Evolutionary conservation across 2,797 vertebrate species (phyloP).

Genomic region (Chiloscyllium punctatum): DNA sequence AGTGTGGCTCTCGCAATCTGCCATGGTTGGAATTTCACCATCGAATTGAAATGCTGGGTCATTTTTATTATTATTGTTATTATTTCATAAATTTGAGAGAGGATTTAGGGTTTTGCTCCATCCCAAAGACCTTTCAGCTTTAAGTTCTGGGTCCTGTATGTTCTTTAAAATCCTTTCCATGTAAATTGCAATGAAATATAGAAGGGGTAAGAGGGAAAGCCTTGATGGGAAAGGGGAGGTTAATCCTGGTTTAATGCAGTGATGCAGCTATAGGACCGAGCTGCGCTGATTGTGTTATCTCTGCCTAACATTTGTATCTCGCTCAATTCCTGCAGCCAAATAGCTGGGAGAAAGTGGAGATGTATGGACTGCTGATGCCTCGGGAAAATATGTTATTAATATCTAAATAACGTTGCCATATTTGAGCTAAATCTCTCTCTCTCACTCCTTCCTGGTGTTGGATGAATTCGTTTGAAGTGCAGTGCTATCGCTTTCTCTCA

Average conservation of each 20-base stretch:
- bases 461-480: conserved; percentile 97
- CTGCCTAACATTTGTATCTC: conserved; percentile 95
- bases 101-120: conserved; percentile 43
- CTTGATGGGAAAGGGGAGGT: conserved; percentile 74
- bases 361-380: conserved; percentile 86
- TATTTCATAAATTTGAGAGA: conserved; percentile 47
- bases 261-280: conserved; percentile 84
- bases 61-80: conserved; percentile 40
- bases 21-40: neutral
- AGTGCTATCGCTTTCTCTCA: conserved; percentile 49
- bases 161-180: conserved; percentile 62
- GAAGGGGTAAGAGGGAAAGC: conserved; percentile 56
- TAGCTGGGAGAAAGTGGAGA: conserved; percentile 88
- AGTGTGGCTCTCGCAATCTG: neutral
- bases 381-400: conserved; percentile 99
- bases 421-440: conserved; percentile 87
- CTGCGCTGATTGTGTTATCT: conserved; percentile 92
- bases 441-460: conserved; percentile 68
- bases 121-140: conserved; percentile 53
- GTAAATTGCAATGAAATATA: conserved; percentile 81
- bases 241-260: conserved; percentile 97
- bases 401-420: conserved; percentile 98
- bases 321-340: conserved; percentile 95
- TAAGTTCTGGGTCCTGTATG: conserved; percentile 52
- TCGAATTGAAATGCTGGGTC: conserved; percentile 27